Percentiles rank a stretch among this genome's conserved stretches.
These are phyloP conservation scores for Danio tinwini DNA, from an alignment of 2,797 vertebrate genomes.

Conservation along the genomic window DNA sequence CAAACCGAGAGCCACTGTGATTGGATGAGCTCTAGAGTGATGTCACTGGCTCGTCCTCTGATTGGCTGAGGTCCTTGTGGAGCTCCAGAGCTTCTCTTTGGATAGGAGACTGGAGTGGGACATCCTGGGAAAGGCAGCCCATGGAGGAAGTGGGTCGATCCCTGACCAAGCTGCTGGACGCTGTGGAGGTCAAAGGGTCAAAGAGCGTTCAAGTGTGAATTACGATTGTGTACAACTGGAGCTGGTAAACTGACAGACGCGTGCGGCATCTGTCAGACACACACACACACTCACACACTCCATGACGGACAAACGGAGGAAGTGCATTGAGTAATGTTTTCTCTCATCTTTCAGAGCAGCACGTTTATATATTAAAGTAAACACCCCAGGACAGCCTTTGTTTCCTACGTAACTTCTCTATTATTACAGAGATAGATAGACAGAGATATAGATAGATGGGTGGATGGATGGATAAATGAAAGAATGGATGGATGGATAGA, in stretches of 20 bases:
- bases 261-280: background rate
- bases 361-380: too few species aligned
- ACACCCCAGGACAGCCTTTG: too few species aligned
- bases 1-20: slow-evolving; percentile 18
- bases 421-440: too few species aligned
- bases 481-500: too few species aligned
- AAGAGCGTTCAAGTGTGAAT: slow-evolving; percentile 12
- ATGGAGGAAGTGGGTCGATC: slow-evolving; percentile 71
- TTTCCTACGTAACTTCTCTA: too few species aligned
- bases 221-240: slow-evolving; percentile 14
- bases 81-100: too few species aligned
- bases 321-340: too few species aligned
- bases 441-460: too few species aligned
- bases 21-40: slow-evolving; percentile 58
- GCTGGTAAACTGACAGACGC: background rate
- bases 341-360: too few species aligned
- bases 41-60: slow-evolving; percentile 48
- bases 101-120: slow-evolving; percentile 3
- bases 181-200: slow-evolving; percentile 57
- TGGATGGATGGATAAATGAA: too few species aligned
- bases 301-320: too few species aligned
- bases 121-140: slow-evolving; percentile 63
- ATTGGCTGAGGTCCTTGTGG: background rate
- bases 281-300: too few species aligned
- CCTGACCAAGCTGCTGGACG: slow-evolving; percentile 56